Evolutionary conservation across 1,140 invertebrate species (phyloP), one percentile per base, ranked within the genome.

Genomic region (Capitella teleta): DNA sequence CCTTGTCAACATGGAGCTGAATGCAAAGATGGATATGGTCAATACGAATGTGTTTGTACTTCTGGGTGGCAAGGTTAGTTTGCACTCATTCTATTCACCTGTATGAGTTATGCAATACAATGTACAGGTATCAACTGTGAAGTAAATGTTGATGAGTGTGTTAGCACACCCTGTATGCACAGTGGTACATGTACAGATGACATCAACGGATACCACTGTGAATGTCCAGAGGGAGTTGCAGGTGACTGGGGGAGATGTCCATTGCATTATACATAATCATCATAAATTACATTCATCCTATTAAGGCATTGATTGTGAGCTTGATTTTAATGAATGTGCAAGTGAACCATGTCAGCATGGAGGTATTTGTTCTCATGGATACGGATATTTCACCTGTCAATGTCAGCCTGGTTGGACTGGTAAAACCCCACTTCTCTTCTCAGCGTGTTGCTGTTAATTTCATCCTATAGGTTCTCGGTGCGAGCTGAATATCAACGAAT

Each of bases 1-100:
- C 88, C 88, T 8, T 96, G 92, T 63, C 80, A 80, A 25, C 93
- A 95, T 62, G 86, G 85, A 6, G 92, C 85, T 5, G 80, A 80
- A 19, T 96, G 92, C 60, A 19, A n/a, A n/a, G 28, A 47, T 28
- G n/a, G 16, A 5, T 16, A 38, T 37, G 25, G 14, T 14, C 37
- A 38, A 18, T 37, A 28, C 19, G 14, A 10, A 24, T 47, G 24
- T 21, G 14, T 37, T 14, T 47, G 28, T 25, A 5, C 46, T 5
- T 47, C 28, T 6, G 10, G n/a, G 8, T 53, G 12, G 24, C 25
- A 8, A 14, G n/a, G n/a, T n/a, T n/a, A n/a, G n/a, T n/a, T n/a
- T n/a, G n/a, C n/a, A n/a, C n/a, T n/a, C n/a, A n/a, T n/a, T n/a
- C n/a, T n/a, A n/a, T n/a, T n/a, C n/a, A n/a, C n/a, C n/a, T n/a